A percentile compares a stretch with the other conserved stretches of the same genome.
Conservation (phyloP, 2,888 invertebrate genomes). For the Melieria omissa region DNA sequence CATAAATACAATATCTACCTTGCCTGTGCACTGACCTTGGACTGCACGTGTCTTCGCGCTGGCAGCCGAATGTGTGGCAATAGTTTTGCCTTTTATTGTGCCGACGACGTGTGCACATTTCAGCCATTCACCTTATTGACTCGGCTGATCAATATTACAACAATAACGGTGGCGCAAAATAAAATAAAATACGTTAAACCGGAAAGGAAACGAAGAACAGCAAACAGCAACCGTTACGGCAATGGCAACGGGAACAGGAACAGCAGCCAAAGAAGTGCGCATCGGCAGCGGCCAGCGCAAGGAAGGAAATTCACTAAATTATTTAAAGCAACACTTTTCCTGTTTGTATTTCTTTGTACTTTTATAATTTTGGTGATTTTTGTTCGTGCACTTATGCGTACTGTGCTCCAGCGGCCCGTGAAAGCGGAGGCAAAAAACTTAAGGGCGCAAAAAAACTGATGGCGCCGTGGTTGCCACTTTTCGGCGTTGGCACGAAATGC, state of each 20-base stretch:
- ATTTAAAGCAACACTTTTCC: constrained; percentile 58
- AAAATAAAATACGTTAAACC: constrained; percentile 25
- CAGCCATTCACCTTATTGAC: neutral
- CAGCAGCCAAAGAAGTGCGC: neutral
- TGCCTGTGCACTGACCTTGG: no score
- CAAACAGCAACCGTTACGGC: neutral
- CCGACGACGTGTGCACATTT: neutral
- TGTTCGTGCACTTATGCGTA: neutral
- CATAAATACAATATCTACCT: neutral
- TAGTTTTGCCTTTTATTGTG: neutral
- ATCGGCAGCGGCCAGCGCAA: no score
- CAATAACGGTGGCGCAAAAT: constrained; percentile 22
- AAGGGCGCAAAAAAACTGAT: neutral
- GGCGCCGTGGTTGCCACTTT: neutral
- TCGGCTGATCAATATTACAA: constrained; percentile 33
- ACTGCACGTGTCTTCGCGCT: no score
- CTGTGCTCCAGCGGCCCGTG: neutral
- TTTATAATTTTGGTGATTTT: neutral
- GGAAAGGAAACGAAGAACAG: constrained; percentile 17
- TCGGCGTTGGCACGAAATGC: neutral
- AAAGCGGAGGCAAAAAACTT: neutral
- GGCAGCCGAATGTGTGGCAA: neutral
- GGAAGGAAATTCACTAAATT: constrained; percentile 61
- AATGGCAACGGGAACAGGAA: constrained; percentile 2
- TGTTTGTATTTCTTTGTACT: constrained; percentile 36